Percentiles rank a stretch among this genome's conserved stretches.
Evolutionary conservation across 2,113 vertebrate genomes (phyloP).

Genomic region (Pelodiscus sinensis): DNA sequence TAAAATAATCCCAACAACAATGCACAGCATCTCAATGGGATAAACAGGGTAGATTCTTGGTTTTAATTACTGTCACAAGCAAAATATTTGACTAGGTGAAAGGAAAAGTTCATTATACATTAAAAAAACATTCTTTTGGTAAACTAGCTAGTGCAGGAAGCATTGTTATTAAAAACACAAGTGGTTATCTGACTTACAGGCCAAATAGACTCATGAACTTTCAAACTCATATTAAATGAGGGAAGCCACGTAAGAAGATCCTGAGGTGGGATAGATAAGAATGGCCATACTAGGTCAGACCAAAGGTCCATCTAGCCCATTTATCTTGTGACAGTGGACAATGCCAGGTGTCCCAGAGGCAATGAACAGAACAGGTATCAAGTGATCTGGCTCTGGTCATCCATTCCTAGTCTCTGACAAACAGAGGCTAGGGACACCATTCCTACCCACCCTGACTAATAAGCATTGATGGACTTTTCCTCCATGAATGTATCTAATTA

Average conservation of each 20-base stretch:
- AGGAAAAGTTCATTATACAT: not conserved
- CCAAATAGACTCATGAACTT: not conserved
- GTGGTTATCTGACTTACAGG: not conserved
- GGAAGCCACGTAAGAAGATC: not conserved
- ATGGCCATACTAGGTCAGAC: too few relatives aligned
- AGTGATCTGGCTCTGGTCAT: too few relatives aligned
- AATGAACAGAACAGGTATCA: too few relatives aligned
- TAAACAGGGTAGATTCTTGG: not conserved
- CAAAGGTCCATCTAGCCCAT: too few relatives aligned
- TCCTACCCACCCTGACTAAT: too few relatives aligned
- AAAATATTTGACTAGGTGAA: not conserved
- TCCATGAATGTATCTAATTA: too few relatives aligned
- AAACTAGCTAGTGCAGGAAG: not conserved
- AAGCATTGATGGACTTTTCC: too few relatives aligned
- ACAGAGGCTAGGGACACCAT: too few relatives aligned
- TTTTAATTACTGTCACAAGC: not conserved
- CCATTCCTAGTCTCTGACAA: too few relatives aligned
- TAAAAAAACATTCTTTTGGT: constrained; percentile 20
- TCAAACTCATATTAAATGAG: not conserved
- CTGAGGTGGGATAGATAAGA: not conserved
- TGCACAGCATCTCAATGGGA: not conserved
- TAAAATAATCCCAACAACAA: not conserved
- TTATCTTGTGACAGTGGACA: too few relatives aligned
- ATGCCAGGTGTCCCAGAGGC: too few relatives aligned
- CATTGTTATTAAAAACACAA: not conserved